Percentiles rank a stretch among this genome's conserved stretches.
phyloP scores from a whole-genome alignment of 1,140 invertebrate genomes.

The Aphis gossypii region DNA sequence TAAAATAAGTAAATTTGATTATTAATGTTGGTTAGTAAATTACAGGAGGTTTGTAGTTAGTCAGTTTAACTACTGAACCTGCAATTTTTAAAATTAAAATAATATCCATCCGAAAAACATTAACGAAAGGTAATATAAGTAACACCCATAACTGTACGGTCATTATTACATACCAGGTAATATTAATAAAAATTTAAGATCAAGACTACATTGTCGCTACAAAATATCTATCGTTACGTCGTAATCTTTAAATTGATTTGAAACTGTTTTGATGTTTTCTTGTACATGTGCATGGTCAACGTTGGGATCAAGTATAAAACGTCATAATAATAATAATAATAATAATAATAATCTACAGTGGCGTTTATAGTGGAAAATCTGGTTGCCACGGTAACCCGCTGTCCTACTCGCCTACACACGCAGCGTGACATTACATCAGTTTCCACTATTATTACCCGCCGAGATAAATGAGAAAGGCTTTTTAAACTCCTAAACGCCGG shows the following conservation, averaged over 20 bases:
- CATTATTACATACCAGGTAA: neutral
- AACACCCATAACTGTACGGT: neutral
- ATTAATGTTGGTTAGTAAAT: no score
- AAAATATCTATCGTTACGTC: neutral
- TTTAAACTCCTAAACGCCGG: constrained; percentile 46
- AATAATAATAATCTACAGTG: constrained; percentile 19
- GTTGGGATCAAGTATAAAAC: constrained; percentile 30
- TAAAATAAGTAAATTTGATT: no score
- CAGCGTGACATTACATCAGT: constrained; percentile 54
- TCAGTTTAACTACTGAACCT: no score
- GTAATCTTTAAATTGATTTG: neutral
- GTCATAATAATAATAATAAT: constrained; percentile 23
- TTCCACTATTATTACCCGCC: constrained; percentile 56
- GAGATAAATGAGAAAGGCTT: constrained; percentile 58
- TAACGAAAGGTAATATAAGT: neutral
- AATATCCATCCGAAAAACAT: neutral
- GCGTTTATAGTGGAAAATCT: constrained; percentile 48
- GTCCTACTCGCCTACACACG: neutral
- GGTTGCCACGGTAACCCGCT: constrained; percentile 52
- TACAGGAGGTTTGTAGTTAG: no score
- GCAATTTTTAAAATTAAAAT: neutral
- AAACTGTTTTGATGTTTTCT: neutral
- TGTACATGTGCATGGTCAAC: neutral
- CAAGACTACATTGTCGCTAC: neutral
- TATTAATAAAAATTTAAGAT: neutral